Base-by-base conservation (phyloP, 2,888 invertebrate species). In the Heliconius ismenius region DNA sequence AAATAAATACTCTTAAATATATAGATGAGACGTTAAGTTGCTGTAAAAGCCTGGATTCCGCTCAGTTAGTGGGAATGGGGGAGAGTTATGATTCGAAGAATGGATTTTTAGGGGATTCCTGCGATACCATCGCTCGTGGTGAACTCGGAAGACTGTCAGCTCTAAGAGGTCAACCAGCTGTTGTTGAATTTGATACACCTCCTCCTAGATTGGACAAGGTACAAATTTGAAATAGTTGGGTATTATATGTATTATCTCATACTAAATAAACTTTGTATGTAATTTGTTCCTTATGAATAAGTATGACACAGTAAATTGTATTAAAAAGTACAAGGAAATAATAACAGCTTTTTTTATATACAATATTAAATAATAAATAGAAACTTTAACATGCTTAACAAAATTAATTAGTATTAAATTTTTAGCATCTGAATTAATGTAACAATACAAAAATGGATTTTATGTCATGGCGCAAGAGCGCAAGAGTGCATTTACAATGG, bases 1-100 rank as follows among this genome's bases (percentile, higher is more conserved):
- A 94, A 81, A 94, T 96, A 49, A 95, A 95, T 77, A 95, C 95
- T 63, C 88, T 96, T 58, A 95, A 95, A 83, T 96, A 95, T 81
- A 96, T 96, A 79, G 96, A 96, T 82, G 96, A 96, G 83, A 94
- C 93, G 1, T 81, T 94, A 64, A 94, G 94, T 81, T 93, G 89
- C 80, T 94, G 94, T 75, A 94, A 94, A 82, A 94, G 94, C 80
- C 84, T 94, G 68, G 94, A 94, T 80, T 94, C 94, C 0, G 84
- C 93, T 9, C 94, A 94, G 80, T 85, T 94, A 67, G 93, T 88
- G 4, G 94, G 94, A 4, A 91, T 94, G 91, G 94, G 93, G 1
- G 94, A 94, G 80, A 94, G 94, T 78, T 94, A 94, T 78, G 94
- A 93, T 82, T 87, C 87, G 0, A 91, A 87, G 78, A 94, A 93